Evolutionary conservation across 2,113 vertebrate genomes (phyloP), one percentile per base, ranked within the genome.

Genomic region (Octodon degus): DNA sequence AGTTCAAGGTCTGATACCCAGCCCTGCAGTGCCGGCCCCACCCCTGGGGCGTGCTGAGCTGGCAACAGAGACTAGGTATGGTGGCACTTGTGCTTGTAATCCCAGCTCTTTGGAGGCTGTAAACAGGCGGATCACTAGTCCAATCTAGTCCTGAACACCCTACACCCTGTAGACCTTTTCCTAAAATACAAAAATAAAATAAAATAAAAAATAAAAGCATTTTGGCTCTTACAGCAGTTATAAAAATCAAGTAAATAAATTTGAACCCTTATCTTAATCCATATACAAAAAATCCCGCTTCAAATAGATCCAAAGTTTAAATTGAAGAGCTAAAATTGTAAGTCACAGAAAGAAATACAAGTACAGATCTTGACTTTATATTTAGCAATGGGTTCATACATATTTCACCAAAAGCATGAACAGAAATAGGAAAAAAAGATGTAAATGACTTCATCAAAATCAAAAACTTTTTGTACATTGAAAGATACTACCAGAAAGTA

Each of bases 211-310:
- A 43, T 89, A 32, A 40, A 81, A 37, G 58, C 30, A 67, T 53
- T 60, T 70, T n/a, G 50, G 53, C 40, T 50, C 80, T 80, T 76
- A 67, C 0, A 80, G 53, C 32, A 91, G 20, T 88, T 88, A 76
- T n/a, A 60, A 92, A 97, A 95, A 89, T 58, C 34, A 90, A 50
- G 74, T 16, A 82, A 68, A 92, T 85, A 47, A 84, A 50, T 82
- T 30, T 72, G 60, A 17, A 81, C 11, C 7, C 76, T 53, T 87
- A 76, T 27, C 24, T 94, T 53, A 83, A 2, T 77, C 24, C 34
- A 67, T 0, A 34, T 20, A 87, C 6, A 72, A 79, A 60, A 92
- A 63, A 79, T 86, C 55, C 70, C 62, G 70, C 24, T 93, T 27
- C 53, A 85, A 82, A 70, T 68, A 25, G 62, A 82, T 37, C 34